phyloP scores from a whole-genome alignment of 2,113 vertebrate species.

The Apaloderma vittatum region DNA sequence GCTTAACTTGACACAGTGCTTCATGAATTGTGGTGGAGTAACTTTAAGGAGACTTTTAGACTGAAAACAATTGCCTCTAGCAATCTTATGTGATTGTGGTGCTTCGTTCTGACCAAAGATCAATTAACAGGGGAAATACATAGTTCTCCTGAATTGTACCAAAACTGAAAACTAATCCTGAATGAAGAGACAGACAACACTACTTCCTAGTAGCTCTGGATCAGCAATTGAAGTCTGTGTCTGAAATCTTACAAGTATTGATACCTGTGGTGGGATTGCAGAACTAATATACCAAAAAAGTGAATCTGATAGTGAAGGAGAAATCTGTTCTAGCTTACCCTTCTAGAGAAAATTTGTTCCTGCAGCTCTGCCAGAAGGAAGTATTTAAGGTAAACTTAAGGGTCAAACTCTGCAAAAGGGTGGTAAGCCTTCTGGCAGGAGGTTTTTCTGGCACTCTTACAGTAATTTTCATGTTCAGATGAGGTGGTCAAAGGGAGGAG shows the following conservation, averaged over 20 bases:
- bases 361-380: not conserved
- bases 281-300: not conserved
- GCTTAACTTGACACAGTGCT: not conserved
- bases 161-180: not conserved
- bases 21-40: not conserved
- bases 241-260: not conserved
- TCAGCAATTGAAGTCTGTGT: not conserved
- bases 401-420: not conserved
- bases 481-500: not conserved
- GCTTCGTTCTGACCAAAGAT: not conserved
- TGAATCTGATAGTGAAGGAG: not conserved
- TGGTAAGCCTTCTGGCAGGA: not conserved
- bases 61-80: not conserved
- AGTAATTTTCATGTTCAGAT: not conserved
- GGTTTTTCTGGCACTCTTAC: not conserved
- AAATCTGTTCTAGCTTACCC: not conserved
- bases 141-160: not conserved
- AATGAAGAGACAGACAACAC: not conserved
- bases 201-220: not conserved
- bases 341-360: not conserved
- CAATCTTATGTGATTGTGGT: not conserved
- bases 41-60: not conserved
- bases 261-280: not conserved
- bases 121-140: not conserved
- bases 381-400: not conserved